phyloP scores from a whole-genome alignment of 1,140 invertebrate genomes.

The Heliothis virescens region DNA sequence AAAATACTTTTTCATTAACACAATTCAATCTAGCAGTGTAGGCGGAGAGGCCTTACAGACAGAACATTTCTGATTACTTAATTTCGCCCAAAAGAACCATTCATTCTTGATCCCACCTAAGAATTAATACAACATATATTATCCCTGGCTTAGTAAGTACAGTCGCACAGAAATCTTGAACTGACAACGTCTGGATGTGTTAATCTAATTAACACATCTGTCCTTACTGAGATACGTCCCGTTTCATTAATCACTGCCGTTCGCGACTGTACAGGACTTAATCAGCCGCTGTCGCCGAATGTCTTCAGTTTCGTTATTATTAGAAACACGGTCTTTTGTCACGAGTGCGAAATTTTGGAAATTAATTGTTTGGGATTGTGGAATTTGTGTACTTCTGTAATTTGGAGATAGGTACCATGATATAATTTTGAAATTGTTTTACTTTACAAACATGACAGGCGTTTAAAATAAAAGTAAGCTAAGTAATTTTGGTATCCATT shows the following conservation, averaged over 20 bases:
- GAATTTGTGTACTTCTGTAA: background rate
- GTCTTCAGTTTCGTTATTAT: constrained; percentile 48
- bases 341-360: constrained; percentile 23
- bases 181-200: constrained; percentile 52
- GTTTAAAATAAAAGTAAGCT: background rate
- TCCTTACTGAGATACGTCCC: constrained; percentile 46
- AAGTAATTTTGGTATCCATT: no score
- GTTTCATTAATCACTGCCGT: constrained; percentile 58
- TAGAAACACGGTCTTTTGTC: constrained; percentile 44
- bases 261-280: constrained; percentile 54
- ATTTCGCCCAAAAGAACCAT: constrained; percentile 21
- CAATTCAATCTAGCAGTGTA: background rate
- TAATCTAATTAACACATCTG: constrained; percentile 63
- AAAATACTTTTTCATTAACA: background rate
- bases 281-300: constrained; percentile 55
- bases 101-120: constrained; percentile 43
- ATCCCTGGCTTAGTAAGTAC: constrained; percentile 46
- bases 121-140: constrained; percentile 50
- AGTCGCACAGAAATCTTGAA: constrained; percentile 49
- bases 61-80: constrained; percentile 28
- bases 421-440: background rate
- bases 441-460: no score
- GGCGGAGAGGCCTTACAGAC: background rate
- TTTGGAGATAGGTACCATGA: background rate
- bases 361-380: background rate